Percentiles rank a stretch among this genome's conserved stretches.
Conservation (phyloP, 2,888 invertebrate species). For the Spodoptera littoralis region DNA sequence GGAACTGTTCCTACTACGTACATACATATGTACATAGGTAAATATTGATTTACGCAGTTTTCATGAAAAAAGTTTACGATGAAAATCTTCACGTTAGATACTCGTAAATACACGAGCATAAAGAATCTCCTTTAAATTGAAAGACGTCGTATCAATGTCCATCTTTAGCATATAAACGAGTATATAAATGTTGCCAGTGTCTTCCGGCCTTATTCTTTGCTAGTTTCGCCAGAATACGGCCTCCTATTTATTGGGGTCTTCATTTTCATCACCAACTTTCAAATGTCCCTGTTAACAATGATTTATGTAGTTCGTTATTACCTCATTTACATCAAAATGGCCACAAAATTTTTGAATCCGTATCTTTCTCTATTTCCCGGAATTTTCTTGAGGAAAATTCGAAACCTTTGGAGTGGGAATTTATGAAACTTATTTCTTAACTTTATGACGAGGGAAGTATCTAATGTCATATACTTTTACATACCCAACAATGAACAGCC, state of each 20-base stretch:
- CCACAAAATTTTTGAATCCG: constrained; percentile 30
- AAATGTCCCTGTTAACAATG: constrained; percentile 25
- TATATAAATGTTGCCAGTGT: constrained; percentile 10
- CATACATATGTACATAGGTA: no score
- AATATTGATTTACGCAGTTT: no score
- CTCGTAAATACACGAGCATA: no score
- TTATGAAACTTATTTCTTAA: no score
- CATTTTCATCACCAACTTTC: constrained; percentile 19
- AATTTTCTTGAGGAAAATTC: constrained; percentile 13
- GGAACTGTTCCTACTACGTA: no score
- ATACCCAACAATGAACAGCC: no score
- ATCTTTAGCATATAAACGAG: constrained; percentile 34
- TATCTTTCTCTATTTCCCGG: constrained; percentile 10
- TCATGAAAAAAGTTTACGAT: no score
- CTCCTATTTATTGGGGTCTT: constrained; percentile 31
- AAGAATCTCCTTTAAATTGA: no score
- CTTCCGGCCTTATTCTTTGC: constrained; percentile 8
- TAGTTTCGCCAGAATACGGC: constrained; percentile 6
- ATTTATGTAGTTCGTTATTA: constrained; percentile 44
- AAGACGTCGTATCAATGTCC: constrained; percentile 2
- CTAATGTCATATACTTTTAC: no score
- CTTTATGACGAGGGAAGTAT: no score
- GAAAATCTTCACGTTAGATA: no score
- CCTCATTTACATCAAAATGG: constrained; percentile 46
- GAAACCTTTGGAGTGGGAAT: no score